Conservation (phyloP, 2,888 invertebrate species). For the Drosophila greeni region DNA sequence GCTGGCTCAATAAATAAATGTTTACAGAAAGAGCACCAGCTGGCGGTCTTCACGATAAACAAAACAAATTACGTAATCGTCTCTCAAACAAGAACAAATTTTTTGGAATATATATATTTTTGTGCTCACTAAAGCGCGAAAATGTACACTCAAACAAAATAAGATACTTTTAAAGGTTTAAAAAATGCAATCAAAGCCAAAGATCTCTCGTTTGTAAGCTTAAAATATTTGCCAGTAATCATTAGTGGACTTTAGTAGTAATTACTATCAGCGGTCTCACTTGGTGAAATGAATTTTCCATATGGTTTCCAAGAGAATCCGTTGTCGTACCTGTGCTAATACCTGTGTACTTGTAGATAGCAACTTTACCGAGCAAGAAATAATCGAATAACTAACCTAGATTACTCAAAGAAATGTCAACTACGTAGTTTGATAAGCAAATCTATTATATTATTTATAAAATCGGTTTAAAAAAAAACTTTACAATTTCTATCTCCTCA, state of each 20-base stretch:
- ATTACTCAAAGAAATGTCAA: background rate
- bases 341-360: background rate
- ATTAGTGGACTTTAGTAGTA: background rate
- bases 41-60: background rate
- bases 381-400: conserved; percentile 5
- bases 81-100: background rate
- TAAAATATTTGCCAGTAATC: background rate
- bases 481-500: conserved; percentile 8
- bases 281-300: background rate
- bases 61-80: conserved; percentile 4
- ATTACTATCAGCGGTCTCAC: background rate
- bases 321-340: background rate
- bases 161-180: background rate
- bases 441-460: background rate
- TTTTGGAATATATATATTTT: background rate
- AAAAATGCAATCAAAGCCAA: background rate
- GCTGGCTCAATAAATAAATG: background rate
- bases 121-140: background rate
- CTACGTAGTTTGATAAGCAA: conserved; percentile 7
- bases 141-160: background rate
- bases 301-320: background rate
- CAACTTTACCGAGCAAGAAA: background rate
- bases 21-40: background rate
- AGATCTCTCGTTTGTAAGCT: background rate
- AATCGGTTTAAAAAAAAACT: background rate